A percentile compares a stretch with the other conserved stretches of the same genome.
Conservation (phyloP, 2,888 invertebrate genomes). For the Xanthostigma xanthostigma region DNA sequence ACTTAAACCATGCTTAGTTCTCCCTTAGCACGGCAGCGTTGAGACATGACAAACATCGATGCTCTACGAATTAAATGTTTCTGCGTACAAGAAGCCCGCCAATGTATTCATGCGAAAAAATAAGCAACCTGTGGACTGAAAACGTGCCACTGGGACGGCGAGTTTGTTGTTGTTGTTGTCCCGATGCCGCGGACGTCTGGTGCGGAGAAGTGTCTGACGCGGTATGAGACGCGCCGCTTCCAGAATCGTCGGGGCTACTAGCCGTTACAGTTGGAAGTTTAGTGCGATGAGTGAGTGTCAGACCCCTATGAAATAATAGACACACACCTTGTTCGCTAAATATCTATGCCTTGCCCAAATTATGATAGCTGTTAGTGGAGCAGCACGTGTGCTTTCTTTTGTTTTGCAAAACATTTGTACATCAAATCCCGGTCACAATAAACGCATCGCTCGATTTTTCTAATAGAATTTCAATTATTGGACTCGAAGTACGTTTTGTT, state of each 20-base stretch:
- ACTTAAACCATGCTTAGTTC: too few relatives aligned
- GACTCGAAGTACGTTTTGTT: too few relatives aligned
- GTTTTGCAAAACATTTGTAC: too few relatives aligned
- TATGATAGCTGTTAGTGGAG: background rate
- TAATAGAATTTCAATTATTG: too few relatives aligned
- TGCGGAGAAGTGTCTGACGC: constrained; percentile 17
- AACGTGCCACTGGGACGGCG: constrained; percentile 39
- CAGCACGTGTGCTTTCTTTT: too few relatives aligned
- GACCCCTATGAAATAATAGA: constrained; percentile 30
- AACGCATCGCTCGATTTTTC: too few relatives aligned
- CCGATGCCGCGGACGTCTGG: constrained; percentile 19
- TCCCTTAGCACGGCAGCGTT: too few relatives aligned
- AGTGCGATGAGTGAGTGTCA: constrained; percentile 36
- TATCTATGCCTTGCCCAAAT: background rate
- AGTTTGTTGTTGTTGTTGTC: constrained; percentile 22
- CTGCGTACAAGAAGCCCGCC: too few relatives aligned
- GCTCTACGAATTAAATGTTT: too few relatives aligned
- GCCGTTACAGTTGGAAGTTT: constrained; percentile 37
- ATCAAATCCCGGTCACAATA: too few relatives aligned
- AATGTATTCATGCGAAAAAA: too few relatives aligned
- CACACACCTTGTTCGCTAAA: constrained; percentile 1
- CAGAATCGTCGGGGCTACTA: constrained; percentile 37
- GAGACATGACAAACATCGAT: too few relatives aligned
- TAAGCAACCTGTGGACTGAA: constrained; percentile 30
- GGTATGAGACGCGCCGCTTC: constrained; percentile 24